Base-by-base conservation (phyloP, 92 coral and sea anemone species). In the Nematostella vectensis region DNA sequence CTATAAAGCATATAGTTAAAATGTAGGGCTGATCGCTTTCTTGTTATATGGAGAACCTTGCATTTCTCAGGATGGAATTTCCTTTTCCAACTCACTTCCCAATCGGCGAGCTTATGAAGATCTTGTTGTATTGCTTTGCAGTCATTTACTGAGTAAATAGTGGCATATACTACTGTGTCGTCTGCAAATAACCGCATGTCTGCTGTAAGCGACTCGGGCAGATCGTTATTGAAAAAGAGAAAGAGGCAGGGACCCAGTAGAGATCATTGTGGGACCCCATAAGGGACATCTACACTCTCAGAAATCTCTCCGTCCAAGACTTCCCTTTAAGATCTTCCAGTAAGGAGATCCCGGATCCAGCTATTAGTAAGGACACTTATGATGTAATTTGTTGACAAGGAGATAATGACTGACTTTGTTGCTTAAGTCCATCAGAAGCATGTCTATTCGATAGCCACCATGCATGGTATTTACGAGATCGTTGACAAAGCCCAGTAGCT, bases 361-460 rank as follows among this genome's bases (percentile, higher is more conserved):
- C 9, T 36, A 36, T 36, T 36, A 15, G 15, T 36, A 15, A 15
- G 15, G 42, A 8, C 15, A 15, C 42, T 36, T 8, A 36, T 36
- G 8, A 8, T 15, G 15, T 36, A 36, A 8, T 15, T 36, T 36
- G 9, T 36, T n/a, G n/a, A n/a, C n/a, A n/a, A n/a, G n/a, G n/a
- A n/a, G n/a, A 4, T 16, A 47, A 4, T 3, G 18, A 4, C n/a
- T n/a, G n/a, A n/a, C n/a, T n/a, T n/a, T 6, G 11, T 50, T 50
- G 6, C 8, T 24, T 27, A 50, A 50, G 4, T 50, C 57, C 57
- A 50, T 50, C 26, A 50, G 29, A 16, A 36, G 6, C 15, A 50
- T 24, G 29, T 50, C 57, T 24, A 31, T 50, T 50, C 26, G 57
- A 6, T 11, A 24, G 3, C 57, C 16, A 23, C 26, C 29, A 50